Base-by-base conservation (phyloP, 2,113 vertebrate genomes). In the Raja brachyura region DNA sequence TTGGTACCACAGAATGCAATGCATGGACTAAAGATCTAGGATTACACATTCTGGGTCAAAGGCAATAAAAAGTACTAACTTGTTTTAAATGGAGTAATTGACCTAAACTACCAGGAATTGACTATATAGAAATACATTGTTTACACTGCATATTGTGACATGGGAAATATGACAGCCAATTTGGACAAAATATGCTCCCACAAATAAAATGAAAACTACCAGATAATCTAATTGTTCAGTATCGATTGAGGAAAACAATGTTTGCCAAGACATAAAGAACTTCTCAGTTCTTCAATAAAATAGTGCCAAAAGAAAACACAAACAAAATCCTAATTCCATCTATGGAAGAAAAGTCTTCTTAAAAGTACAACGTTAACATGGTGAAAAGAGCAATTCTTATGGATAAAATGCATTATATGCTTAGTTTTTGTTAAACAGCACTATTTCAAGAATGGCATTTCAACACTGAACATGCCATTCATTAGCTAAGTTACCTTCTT, bases 401-500 rank as follows among this genome's bases (percentile, higher is more conserved):
- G 54, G 16, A 33, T 48, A 48, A 48, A 56, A 28, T 56, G 0
- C 48, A 56, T 88, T 63, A 3, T 63, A 13, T 31, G 56, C 83
- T n/a, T 85, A 28, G 25, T 61, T 61, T 18, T n/a, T 31, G 28
- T 31, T 63, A 0, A 63, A 63, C 61, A 63, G 13, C 25, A 31
- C 1, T 31, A 14, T 86, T 31, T 0, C 56, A 33, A 88, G 61
- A 66, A 66, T 31, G 59, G 5, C 16, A 86, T 63, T 56, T 54
- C 14, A 16, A 5, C 25, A 31, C 28, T 16, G 5, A 16, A 63
- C 16, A 63, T 63, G 61, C 28, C 25, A 10, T 5, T 33, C 4
- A 88, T 66, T 88, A 18, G 14, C 5, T 88, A 31, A 31, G 59
- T 74, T 95, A 99, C 99, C 99, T 99, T 95, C 98, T 97, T 33